phyloP scores from a whole-genome alignment of 2,797 vertebrate species.

The Gila robusta region DNA sequence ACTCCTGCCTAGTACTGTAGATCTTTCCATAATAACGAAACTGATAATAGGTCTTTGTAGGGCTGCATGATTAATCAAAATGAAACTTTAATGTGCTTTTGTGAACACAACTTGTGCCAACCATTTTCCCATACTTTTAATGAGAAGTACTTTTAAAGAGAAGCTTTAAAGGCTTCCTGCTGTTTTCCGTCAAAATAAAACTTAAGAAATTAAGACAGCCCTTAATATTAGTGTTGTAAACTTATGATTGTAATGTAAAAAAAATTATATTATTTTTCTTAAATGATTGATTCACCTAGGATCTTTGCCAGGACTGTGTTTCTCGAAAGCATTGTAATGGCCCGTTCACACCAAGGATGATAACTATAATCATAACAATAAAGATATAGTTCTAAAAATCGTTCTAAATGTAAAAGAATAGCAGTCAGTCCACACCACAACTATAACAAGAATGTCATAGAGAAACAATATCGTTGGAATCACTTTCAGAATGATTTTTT shows the following conservation, averaged over 20 bases:
- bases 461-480: background rate
- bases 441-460: background rate
- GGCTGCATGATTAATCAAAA: background rate
- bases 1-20: background rate
- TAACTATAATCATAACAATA: no score
- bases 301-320: no score
- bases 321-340: no score
- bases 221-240: background rate
- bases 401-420: no score
- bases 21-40: background rate
- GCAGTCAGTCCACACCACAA: background rate
- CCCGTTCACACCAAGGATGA: no score
- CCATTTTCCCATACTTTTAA: background rate
- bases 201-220: no score
- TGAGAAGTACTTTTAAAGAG: background rate
- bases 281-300: no score
- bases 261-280: rapidly evolving
- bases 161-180: background rate
- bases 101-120: background rate
- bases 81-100: background rate
- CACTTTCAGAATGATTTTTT: background rate
- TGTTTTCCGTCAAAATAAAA: background rate
- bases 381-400: no score
- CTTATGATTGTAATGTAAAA: background rate
- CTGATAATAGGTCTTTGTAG: background rate